These are phyloP conservation scores for Peromyscus attwateri DNA, from an alignment of 2,797 vertebrate species.

Conservation along the genomic window DNA sequence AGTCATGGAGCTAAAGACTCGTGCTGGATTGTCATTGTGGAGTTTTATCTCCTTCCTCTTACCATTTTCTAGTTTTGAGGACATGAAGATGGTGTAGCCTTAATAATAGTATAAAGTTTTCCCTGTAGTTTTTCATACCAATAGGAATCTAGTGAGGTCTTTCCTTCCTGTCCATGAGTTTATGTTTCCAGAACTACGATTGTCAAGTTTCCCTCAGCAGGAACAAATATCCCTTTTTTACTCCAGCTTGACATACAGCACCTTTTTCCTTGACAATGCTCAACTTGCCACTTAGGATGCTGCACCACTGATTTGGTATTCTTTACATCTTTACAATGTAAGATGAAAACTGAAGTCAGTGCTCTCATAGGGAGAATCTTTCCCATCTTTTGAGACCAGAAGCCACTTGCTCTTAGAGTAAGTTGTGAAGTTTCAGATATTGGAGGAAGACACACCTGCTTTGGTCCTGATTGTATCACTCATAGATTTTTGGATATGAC, in stretches of 20 bases:
- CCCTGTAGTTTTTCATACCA: not conserved
- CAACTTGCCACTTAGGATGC: not conserved
- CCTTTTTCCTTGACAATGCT: not conserved
- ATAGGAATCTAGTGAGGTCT: not conserved
- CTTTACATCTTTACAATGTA: not conserved
- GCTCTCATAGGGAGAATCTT: not conserved
- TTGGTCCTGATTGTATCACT: not conserved
- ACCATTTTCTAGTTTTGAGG: not conserved
- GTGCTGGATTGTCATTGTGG: not conserved
- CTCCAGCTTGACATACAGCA: not conserved
- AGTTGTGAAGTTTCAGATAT: not conserved
- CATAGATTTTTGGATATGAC: not conserved
- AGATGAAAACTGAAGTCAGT: not conserved
- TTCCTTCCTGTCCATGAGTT: not conserved
- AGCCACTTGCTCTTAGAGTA: not conserved
- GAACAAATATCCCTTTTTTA: not conserved
- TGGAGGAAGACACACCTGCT: not conserved
- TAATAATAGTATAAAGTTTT: not conserved
- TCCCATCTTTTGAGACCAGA: not conserved
- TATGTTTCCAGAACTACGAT: not conserved
- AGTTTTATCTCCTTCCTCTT: not conserved
- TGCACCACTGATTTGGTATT: not conserved
- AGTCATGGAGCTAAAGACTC: not conserved
- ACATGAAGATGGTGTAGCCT: not conserved
- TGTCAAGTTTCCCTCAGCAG: not conserved